Base-by-base conservation (phyloP, 2,113 vertebrate genomes). In the Vulpes lagopus region DNA sequence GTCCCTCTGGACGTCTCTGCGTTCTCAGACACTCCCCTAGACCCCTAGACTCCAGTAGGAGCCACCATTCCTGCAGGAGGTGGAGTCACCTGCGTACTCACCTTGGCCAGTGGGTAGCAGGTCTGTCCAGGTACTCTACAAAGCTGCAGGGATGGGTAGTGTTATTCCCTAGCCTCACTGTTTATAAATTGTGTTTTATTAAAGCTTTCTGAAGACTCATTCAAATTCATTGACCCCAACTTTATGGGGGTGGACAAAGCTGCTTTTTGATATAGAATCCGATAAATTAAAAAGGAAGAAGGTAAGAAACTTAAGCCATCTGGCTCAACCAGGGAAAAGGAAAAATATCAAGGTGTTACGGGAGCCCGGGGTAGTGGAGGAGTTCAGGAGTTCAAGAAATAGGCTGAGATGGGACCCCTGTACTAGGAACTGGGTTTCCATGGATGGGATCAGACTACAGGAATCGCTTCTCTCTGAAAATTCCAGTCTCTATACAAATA, bases 151-250 rank as follows among this genome's bases (percentile, higher is more conserved):
- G 74, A 23, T 51, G 62, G 32, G 22, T 23, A 17, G 59, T 38
- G 89, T 89, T 65, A 71, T 38, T 32, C 73, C 35, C 23, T 14
- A 25, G 60, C 38, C 79, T 94, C 22, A 6, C 19, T 83, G 59
- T 76, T 49, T 88, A 43, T 67, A 53, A 67, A 57, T 73, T 89
- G 55, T 64, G 11, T 86, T 79, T 94, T 53, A 87, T 81, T 73
- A 88, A 95, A 74, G 11, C 30, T 88, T 91, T 83, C 65, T 89
- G 80, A 73, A 89, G 64, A 80, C 84, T 79, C 81, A 62, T 96
- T 78, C 78, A 86, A 93, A 76, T 84, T 67, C 64, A 81, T 20
- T 84, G 53, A 74, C 92, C 83, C 55, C 93, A 51, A 67, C 67
- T 89, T 93, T 80, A 76, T 78, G 19, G 35, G 91, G 64, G 64